Conservation (phyloP, 1,140 invertebrate species). For the Plodia interpunctella region DNA sequence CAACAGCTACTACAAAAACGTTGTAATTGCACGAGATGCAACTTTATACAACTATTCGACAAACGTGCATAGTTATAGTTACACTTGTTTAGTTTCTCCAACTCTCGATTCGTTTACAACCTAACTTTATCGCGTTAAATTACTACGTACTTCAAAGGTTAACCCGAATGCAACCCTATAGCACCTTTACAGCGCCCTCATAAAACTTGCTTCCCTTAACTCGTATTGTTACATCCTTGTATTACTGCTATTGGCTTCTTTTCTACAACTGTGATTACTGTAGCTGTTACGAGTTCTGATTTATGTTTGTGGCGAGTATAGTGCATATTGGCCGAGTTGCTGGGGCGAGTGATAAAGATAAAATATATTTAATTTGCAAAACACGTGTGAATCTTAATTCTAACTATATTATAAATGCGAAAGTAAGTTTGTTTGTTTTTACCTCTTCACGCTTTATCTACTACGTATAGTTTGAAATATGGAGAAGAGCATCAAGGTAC, state of each 20-base stretch:
- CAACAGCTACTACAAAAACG: no score
- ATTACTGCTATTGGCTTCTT: neutral
- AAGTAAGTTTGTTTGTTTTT: no score
- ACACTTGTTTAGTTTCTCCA: no score
- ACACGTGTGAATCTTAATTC: neutral
- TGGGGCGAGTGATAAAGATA: neutral
- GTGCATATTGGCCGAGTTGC: neutral
- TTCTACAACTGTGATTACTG: slow-evolving; percentile 12
- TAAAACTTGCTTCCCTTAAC: slow-evolving; percentile 17
- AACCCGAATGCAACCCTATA: slow-evolving; percentile 4
- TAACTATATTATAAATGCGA: neutral
- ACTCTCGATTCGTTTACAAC: neutral
- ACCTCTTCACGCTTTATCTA: no score
- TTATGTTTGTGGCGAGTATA: neutral
- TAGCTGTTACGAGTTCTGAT: slow-evolving; percentile 10
- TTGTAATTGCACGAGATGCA: neutral
- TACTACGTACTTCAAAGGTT: slow-evolving; percentile 1
- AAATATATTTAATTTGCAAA: neutral
- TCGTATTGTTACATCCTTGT: neutral
- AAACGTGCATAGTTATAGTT: no score
- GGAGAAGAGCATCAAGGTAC: no score
- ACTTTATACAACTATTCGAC: no score
- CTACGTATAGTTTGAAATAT: no score
- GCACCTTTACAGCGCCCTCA: slow-evolving; percentile 21
- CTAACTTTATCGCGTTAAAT: neutral